Conservation (phyloP, 2,888 invertebrate species). For the Tyria jacobaeae region DNA sequence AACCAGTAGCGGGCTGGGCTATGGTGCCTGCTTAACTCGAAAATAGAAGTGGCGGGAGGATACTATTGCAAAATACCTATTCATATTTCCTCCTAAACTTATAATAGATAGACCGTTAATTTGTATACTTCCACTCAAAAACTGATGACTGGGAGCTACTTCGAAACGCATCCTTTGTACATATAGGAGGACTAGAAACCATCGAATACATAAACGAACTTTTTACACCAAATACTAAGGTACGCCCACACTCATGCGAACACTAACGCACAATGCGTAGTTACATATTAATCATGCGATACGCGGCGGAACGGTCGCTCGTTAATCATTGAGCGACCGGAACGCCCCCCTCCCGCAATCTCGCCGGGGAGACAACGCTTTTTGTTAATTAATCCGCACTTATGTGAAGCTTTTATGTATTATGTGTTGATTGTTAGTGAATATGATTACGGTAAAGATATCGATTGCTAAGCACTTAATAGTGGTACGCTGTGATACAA, state of each 20-base stretch:
- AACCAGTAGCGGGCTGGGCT: too few relatives aligned
- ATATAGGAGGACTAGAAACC: slow-evolving; percentile 7
- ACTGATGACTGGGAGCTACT: neutral
- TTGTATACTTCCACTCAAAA: neutral
- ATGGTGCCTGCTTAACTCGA: too few relatives aligned
- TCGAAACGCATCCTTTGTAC: neutral
- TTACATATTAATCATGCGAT: slow-evolving; percentile 83
- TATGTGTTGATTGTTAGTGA: slow-evolving; percentile 45
- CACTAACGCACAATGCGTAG: slow-evolving; percentile 68
- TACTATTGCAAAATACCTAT: neutral
- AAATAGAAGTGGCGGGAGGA: too few relatives aligned
- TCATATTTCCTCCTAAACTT: neutral
- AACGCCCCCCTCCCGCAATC: slow-evolving; percentile 64
- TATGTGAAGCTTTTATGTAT: slow-evolving; percentile 59
- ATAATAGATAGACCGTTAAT: too few relatives aligned
- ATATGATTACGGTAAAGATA: slow-evolving; percentile 21
- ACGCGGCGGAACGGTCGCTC: slow-evolving; percentile 74
- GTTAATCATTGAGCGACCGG: slow-evolving; percentile 80
- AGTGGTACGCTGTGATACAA: neutral
- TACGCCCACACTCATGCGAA: slow-evolving; percentile 50
- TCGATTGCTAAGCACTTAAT: slow-evolving; percentile 1
- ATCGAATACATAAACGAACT: slow-evolving; percentile 23
- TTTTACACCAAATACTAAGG: slow-evolving; percentile 42
- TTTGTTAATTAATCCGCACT: slow-evolving; percentile 83
- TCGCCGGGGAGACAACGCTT: slow-evolving; percentile 69